phyloP scores from a whole-genome alignment of 2,888 invertebrate species.

The Notodonta dromedarius region DNA sequence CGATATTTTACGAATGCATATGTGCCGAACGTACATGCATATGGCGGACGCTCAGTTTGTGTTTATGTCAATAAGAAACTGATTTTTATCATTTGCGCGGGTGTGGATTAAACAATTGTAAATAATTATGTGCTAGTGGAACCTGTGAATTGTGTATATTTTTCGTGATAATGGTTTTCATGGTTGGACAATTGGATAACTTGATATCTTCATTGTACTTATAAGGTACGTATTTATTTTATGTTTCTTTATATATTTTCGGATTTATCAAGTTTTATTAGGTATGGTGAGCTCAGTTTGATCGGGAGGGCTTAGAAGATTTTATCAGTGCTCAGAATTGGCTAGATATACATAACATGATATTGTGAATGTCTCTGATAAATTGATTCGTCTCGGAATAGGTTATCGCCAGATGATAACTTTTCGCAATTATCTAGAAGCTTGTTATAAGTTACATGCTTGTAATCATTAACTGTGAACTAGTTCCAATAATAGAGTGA shows the following conservation, averaged over 20 bases:
- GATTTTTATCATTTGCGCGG: constrained; percentile 82
- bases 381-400: constrained; percentile 44
- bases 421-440: constrained; percentile 35
- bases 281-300: constrained; percentile 23
- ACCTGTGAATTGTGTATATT: constrained; percentile 74
- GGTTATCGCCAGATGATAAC: constrained; percentile 74
- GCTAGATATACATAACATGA: constrained; percentile 19
- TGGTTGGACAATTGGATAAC: constrained; percentile 73
- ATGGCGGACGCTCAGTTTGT: constrained; percentile 84
- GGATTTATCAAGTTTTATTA: constrained; percentile 43
- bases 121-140: constrained; percentile 75
- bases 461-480: not conserved
- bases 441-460: not conserved
- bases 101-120: constrained; percentile 76
- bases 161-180: constrained; percentile 78
- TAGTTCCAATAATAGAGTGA: not conserved
- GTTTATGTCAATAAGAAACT: constrained; percentile 84
- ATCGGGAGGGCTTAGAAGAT: constrained; percentile 15
- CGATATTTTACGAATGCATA: constrained; percentile 41
- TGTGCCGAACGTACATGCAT: constrained; percentile 79
- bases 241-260: constrained; percentile 65
- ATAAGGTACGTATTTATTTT: constrained; percentile 78
- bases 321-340: constrained; percentile 13
- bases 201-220: constrained; percentile 70
- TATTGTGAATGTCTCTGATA: constrained; percentile 15